Evolutionary conservation across 2,113 vertebrate genomes (phyloP).

Genomic region (Pachypanchax playfairii): DNA sequence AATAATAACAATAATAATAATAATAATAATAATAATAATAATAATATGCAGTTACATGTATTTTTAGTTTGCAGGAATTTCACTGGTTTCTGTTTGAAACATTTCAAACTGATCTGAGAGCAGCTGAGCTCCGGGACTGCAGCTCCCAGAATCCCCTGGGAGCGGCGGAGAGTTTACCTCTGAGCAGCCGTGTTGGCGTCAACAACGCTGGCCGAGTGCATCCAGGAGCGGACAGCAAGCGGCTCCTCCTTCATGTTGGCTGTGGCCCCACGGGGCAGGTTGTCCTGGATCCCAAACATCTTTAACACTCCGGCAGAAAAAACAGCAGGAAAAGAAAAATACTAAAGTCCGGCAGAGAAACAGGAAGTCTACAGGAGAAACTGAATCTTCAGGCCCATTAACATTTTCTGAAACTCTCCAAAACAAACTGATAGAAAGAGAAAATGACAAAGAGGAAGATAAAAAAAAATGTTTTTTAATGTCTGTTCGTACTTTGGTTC

Average conservation of each 20-base stretch:
- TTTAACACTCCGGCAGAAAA: background rate
- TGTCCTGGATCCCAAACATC: constrained; percentile 72
- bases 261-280: constrained; percentile 59
- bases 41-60: too few species aligned
- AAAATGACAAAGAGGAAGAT: background rate
- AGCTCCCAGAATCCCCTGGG: constrained; percentile 57
- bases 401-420: background rate
- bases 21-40: too few species aligned
- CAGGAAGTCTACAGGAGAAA: background rate
- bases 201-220: constrained; percentile 64
- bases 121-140: constrained; percentile 38
- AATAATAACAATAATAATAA: too few species aligned
- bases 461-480: constrained; percentile 1
- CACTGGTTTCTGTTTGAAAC: too few species aligned
- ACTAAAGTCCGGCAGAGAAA: constrained; percentile 4
- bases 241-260: constrained; percentile 72
- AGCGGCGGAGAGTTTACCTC: constrained; percentile 55
- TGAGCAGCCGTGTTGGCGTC: constrained; percentile 72
- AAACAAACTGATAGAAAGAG: background rate
- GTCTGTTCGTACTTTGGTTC: constrained; percentile 30
- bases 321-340: background rate
- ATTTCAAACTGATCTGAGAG: background rate
- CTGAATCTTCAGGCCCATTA: background rate
- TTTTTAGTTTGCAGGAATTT: too few species aligned
- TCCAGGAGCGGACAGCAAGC: constrained; percentile 68